phyloP scores from a whole-genome alignment of 2,797 vertebrate genomes.

The Champsocephalus esox region DNA sequence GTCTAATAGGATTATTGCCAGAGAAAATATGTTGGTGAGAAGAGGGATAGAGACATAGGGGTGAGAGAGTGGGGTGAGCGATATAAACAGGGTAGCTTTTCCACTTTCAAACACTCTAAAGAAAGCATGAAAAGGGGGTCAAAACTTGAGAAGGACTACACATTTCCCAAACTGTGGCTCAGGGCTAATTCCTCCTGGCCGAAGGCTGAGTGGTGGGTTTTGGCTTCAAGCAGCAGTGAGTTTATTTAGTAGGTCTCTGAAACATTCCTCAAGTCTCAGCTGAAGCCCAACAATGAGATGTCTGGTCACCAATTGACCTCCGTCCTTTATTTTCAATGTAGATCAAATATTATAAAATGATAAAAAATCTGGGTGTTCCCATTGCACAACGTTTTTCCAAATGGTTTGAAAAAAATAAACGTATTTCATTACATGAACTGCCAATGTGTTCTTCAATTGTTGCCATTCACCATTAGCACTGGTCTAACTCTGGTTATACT shows the following conservation, averaged over 20 bases:
- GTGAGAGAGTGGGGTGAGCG: constrained; percentile 3
- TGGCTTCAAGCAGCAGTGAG: constrained; percentile 59
- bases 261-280: constrained; percentile 68
- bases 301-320: constrained; percentile 54
- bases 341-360: constrained; percentile 17
- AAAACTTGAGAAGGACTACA: constrained; percentile 43
- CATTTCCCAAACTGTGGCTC: constrained; percentile 63
- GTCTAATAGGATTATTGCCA: constrained; percentile 74
- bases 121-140: constrained; percentile 47
- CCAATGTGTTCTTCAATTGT: constrained; percentile 49
- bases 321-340: constrained; percentile 26
- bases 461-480: constrained; percentile 89
- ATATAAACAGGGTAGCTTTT: constrained; percentile 54
- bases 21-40: constrained; percentile 72
- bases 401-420: constrained; percentile 2
- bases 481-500: constrained; percentile 90
- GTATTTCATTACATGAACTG: constrained; percentile 28
- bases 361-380: constrained; percentile 7
- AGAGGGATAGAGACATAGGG: constrained; percentile 28
- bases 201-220: constrained; percentile 40
- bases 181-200: constrained; percentile 62
- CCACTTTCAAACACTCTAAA: constrained; percentile 49
- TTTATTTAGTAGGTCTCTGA: constrained; percentile 63
- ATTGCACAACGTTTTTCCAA: constrained; percentile 7
- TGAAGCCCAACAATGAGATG: constrained; percentile 53